A percentile compares a stretch with the other conserved stretches of the same genome.
phyloP scores from a whole-genome alignment of 2,113 vertebrate genomes.

The Nasalis larvatus region DNA sequence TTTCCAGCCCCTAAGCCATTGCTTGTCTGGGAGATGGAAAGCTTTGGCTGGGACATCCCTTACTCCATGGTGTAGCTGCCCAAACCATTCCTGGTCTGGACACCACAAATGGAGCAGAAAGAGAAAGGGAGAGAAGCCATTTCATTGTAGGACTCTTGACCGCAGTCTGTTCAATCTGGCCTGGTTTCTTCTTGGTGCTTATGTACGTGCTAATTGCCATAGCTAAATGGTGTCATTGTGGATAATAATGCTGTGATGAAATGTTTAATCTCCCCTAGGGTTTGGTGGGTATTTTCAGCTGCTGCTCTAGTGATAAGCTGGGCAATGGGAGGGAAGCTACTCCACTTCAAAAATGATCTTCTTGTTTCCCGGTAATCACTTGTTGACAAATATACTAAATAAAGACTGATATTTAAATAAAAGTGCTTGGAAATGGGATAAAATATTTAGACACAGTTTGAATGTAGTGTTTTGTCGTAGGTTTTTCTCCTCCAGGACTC shows the following conservation, averaged over 20 bases:
- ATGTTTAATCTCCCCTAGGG: background rate
- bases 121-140: conserved; percentile 27
- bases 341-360: background rate
- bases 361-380: background rate
- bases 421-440: background rate
- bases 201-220: background rate
- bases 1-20: background rate
- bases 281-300: background rate
- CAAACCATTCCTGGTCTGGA: background rate
- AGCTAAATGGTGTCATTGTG: conserved; percentile 27
- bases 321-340: background rate
- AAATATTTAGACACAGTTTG: background rate
- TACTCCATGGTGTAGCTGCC: background rate
- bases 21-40: background rate
- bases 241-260: background rate
- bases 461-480: background rate
- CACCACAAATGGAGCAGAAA: conserved; percentile 32
- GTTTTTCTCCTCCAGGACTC: background rate
- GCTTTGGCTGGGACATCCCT: background rate
- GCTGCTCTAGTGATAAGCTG: background rate
- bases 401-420: background rate
- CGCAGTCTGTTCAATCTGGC: conserved; percentile 33
- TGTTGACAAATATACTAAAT: background rate
- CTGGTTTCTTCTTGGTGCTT: background rate
- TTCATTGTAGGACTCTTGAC: conserved; percentile 22